phyloP scores from a whole-genome alignment of 2,888 invertebrate genomes.

The Nymphalis polychloros region DNA sequence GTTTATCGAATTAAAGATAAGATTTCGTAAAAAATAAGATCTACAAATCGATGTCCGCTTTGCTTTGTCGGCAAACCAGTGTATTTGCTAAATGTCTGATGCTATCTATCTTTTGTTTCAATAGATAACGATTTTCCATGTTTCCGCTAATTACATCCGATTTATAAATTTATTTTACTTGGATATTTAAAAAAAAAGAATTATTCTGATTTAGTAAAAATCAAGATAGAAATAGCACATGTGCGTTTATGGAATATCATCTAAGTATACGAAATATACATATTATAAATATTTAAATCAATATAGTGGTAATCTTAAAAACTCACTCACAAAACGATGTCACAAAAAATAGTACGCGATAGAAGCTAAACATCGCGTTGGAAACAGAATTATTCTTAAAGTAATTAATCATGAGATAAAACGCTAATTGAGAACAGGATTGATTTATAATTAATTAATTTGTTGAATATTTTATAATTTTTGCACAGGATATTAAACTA shows the following conservation, averaged over 20 bases:
- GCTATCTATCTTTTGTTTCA: slow-evolving; percentile 22
- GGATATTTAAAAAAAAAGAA: too few relatives aligned
- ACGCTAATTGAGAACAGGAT: slow-evolving; percentile 27
- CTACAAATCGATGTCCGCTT: slow-evolving; percentile 14
- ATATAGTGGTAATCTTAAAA: too few relatives aligned
- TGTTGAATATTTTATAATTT: slow-evolving; percentile 25
- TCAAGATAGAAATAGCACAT: too few relatives aligned
- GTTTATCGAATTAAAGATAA: slow-evolving; percentile 1
- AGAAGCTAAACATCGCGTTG: not conserved
- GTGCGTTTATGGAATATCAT: too few relatives aligned
- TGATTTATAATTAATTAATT: slow-evolving; percentile 27
- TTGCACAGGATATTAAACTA: slow-evolving; percentile 29
- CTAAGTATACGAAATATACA: too few relatives aligned
- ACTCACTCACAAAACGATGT: too few relatives aligned
- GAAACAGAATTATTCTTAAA: slow-evolving; percentile 15
- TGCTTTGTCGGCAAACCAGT: slow-evolving; percentile 24
- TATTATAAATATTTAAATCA: too few relatives aligned
- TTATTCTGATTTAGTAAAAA: too few relatives aligned
- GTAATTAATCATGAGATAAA: slow-evolving; percentile 32
- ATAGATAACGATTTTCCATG: slow-evolving; percentile 31
- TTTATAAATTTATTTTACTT: not conserved
- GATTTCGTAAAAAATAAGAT: not conserved
- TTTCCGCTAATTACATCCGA: slow-evolving; percentile 32
- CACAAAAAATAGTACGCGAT: too few relatives aligned
- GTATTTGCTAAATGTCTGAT: slow-evolving; percentile 19